A percentile compares a stretch with the other conserved stretches of the same genome.
phyloP scores from a whole-genome alignment of 1,140 invertebrate genomes.

The Ceratoteleas bidentatus region DNA sequence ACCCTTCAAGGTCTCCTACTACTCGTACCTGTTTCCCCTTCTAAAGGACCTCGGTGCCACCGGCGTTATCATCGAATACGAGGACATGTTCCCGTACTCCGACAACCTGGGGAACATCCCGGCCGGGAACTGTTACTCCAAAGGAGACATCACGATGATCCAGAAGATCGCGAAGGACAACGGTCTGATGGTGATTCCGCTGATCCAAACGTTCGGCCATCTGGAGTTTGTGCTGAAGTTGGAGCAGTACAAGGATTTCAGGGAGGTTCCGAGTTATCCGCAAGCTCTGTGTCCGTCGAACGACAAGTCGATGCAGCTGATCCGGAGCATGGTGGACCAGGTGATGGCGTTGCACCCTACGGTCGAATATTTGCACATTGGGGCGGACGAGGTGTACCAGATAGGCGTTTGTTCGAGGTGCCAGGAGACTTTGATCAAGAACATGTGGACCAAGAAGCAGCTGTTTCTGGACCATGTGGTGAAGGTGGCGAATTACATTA shows the following conservation, averaged over 20 bases:
- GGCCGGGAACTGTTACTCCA: slow-evolving; percentile 90
- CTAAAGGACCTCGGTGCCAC: slow-evolving; percentile 91
- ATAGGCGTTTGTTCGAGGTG: slow-evolving; percentile 91
- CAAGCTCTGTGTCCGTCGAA: slow-evolving; percentile 92
- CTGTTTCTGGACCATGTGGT: slow-evolving; percentile 88
- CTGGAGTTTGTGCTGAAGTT: slow-evolving; percentile 94
- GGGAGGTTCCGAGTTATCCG: slow-evolving; percentile 89
- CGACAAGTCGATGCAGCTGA: slow-evolving; percentile 86
- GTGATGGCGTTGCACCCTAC: slow-evolving; percentile 84
- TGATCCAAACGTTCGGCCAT: slow-evolving; percentile 98
- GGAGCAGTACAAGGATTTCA: slow-evolving; percentile 86
- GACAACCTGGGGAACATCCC: slow-evolving; percentile 85
- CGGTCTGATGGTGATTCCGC: slow-evolving; percentile 91
- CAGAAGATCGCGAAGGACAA: slow-evolving; percentile 84
- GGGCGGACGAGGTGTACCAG: slow-evolving; percentile 91
- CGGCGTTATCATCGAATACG: slow-evolving; percentile 95
- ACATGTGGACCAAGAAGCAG: slow-evolving; percentile 80
- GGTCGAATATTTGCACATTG: slow-evolving; percentile 88
- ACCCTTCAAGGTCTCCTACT: slow-evolving; percentile 88
- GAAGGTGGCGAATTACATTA: slow-evolving; percentile 84
- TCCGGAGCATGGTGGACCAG: slow-evolving; percentile 92
- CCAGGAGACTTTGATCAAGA: slow-evolving; percentile 80
- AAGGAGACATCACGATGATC: slow-evolving; percentile 85
- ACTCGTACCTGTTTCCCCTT: slow-evolving; percentile 88
- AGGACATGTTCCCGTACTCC: slow-evolving; percentile 98